These are phyloP conservation scores for Calypte anna DNA, from an alignment of 2,113 vertebrate genomes.

Conservation along the genomic window DNA sequence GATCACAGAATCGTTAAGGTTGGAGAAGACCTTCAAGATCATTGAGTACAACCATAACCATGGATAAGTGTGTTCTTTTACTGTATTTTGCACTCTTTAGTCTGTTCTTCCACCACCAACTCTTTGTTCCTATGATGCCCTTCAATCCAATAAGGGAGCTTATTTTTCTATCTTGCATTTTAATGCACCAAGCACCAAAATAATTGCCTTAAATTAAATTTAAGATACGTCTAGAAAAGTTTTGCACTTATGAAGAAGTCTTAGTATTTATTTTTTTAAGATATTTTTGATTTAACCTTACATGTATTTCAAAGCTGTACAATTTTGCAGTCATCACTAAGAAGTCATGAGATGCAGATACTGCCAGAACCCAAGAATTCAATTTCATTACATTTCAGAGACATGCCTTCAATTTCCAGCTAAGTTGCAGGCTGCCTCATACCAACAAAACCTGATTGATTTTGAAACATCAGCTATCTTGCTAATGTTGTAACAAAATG, in stretches of 20 bases:
- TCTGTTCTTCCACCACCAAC: background rate
- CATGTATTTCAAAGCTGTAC: background rate
- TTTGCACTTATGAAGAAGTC: background rate
- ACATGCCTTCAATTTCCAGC: background rate
- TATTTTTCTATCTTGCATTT: background rate
- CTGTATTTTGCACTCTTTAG: background rate
- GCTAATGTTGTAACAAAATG: slow-evolving; percentile 75
- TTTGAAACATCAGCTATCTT: slow-evolving; percentile 64
- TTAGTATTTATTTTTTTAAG: background rate
- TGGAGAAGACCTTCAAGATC: no score
- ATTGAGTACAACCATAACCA: background rate
- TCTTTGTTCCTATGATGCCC: background rate
- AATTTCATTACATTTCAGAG: background rate
- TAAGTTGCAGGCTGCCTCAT: background rate
- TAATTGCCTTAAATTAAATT: background rate
- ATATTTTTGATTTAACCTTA: background rate
- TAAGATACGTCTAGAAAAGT: background rate
- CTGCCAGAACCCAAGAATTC: background rate
- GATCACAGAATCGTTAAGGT: background rate
- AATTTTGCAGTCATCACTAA: background rate
- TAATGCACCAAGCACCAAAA: background rate
- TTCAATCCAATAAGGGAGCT: background rate
- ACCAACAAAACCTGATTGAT: slow-evolving; percentile 56
- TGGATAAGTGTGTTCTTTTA: background rate
- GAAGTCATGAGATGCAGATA: background rate